Evolutionary conservation across 2,888 invertebrate species (phyloP), one percentile per base, ranked within the genome.

Genomic region (Dasypolia templi): DNA sequence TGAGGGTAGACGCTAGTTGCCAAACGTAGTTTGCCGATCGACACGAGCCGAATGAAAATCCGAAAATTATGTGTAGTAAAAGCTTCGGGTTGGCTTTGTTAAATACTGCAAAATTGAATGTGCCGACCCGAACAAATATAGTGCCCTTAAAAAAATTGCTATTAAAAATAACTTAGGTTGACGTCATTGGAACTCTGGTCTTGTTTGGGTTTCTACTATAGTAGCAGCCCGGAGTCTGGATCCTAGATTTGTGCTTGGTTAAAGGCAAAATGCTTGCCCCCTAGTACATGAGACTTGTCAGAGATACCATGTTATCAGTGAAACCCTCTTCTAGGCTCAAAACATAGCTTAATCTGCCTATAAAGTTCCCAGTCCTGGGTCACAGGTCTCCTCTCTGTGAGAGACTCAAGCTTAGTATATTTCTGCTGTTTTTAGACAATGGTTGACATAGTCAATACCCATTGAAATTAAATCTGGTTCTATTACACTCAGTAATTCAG

Each of bases 401-500:
- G 6, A 53, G 2, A 56, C 1, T 68, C 14, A 22, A 75, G 51
- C 29, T 75, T 39, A 67, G 67, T 75, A 75, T 46, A 61, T 75
- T 75, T 53, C 19, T 32, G 39, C 3, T 46, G 2, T 44, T 35
- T 53, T 49, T 49, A 26, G 49, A 49, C 56, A 65, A 72, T 51
- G 42, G 42, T 51, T 70, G n/a, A 17, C 46, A 49, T n/a, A 39
- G 19, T 51, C 3, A 51, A 35, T 53, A 32, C 1, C 29, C 11
- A 44, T 61, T 68, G 3, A 3, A 49, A 22, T 49, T 3, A n/a
- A n/a, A 9, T 3, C 11, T 49, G 3, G 9, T 49, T 49, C 22
- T 46, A 49, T n/a, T 49, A n/a, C 9, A 49, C 14, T 14, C 42
- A 42, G 14, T 22, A 0, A 29, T 0, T 32, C 9, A 22, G 17